Base-by-base conservation (phyloP, 2,113 vertebrate species). In the Callipepla californica region DNA sequence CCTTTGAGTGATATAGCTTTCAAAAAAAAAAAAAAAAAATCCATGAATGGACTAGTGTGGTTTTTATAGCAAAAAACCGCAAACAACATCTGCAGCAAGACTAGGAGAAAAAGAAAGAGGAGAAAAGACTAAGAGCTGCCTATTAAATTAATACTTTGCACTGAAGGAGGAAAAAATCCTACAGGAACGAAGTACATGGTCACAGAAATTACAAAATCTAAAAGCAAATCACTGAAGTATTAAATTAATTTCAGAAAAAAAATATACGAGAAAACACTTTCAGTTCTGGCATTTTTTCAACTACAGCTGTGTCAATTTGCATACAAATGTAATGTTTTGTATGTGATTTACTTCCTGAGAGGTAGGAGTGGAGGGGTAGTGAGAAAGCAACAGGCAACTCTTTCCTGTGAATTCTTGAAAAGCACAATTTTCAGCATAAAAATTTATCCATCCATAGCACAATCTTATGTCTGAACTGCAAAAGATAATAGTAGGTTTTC, bases 11-110 rank as follows among this genome's bases (percentile, higher is more conserved):
- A 58, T 42, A 9, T 34, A 6, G 61, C n/a, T 63, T 68, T 26
- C 7, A 61, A 61, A n/a, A 92, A n/a, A 92, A 85, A 79, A 61
- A 61, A n/a, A 92, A n/a, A 92, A 85, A 79, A 63, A 22, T 36
- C 13, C 3, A 11, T 57, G 6, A 48, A 69, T 61, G 42, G 1
- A 42, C 6, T 28, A 25, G 13, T 13, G 9, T 69, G 25, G 1
- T 14, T 47, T 65, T 45, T 40, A 26, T 3, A 59, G 20, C 11
- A 84, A 65, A 8, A 9, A 13, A 19, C 25, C 4, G 13, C 7
- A 26, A 53, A 53, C 51, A 53, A 53, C 28, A 7, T 16, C 53
- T 3, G 32, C 7, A 72, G 12, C 25, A 88, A 20, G 40, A 28
- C 22, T 45, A 36, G 0, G 0, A 22, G 23, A 55, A 81, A 18